Conservation (phyloP, 2,113 vertebrate species). For the Sceloporus tristichus region DNA sequence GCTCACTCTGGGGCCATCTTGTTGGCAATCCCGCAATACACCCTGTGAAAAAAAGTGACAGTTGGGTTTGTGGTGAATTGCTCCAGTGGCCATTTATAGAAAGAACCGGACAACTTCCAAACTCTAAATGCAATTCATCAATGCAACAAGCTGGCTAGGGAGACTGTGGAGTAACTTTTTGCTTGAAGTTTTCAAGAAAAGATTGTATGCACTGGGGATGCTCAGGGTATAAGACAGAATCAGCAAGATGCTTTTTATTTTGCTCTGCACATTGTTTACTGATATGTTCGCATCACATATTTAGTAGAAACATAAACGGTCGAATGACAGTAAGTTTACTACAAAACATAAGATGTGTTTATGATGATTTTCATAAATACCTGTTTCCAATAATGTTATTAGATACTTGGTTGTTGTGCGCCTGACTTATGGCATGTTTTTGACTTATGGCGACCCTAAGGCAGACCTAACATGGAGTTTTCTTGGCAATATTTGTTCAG, state of each 20-base stretch:
- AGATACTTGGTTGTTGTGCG: too few species aligned
- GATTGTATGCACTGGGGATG: background rate
- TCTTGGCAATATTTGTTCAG: too few species aligned
- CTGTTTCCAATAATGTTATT: too few species aligned
- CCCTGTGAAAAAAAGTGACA: background rate
- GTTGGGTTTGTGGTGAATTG: background rate
- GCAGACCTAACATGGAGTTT: too few species aligned
- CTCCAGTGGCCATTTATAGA: background rate
- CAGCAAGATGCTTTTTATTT: background rate
- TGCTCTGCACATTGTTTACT: background rate
- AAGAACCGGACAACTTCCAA: background rate
- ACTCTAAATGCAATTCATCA: background rate
- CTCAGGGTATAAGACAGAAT: background rate
- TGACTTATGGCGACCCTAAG: too few species aligned
- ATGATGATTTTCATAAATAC: too few species aligned
- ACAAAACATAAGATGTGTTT: too few species aligned
- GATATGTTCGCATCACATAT: too few species aligned
- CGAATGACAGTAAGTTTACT: too few species aligned
- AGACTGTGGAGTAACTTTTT: background rate
- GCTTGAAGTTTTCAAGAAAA: constrained; percentile 4
- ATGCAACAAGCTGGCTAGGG: background rate
- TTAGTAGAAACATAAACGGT: too few species aligned
- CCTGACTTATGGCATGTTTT: too few species aligned
- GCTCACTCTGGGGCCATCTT: background rate
- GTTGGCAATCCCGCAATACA: background rate